Conservation (phyloP, 1,140 invertebrate species). For the Anastrepha ludens region DNA sequence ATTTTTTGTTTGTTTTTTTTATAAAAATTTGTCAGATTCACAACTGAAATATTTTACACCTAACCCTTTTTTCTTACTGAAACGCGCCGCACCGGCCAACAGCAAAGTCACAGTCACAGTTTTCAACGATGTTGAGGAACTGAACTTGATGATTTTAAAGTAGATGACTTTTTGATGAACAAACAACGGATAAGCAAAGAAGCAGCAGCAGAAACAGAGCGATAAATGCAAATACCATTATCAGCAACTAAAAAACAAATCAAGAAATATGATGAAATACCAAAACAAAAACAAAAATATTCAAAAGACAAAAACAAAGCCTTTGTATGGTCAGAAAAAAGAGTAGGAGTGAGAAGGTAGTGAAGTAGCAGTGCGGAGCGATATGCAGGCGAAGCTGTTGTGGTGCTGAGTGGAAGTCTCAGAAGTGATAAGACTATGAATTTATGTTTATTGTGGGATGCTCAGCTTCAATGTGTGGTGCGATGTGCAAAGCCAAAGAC, state of each 20-base stretch:
- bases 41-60: background rate
- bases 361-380: background rate
- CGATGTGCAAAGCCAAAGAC: slow-evolving; percentile 45
- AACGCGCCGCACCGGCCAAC: background rate
- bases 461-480: slow-evolving; percentile 42
- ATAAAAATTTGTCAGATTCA: background rate
- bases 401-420: slow-evolving; percentile 32
- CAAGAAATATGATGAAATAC: background rate
- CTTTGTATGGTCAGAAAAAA: background rate
- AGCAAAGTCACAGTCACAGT: slow-evolving; percentile 59
- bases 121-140: background rate
- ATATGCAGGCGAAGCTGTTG: background rate
- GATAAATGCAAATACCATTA: slow-evolving; percentile 33
- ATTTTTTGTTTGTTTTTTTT: background rate
- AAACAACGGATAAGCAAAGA: background rate
- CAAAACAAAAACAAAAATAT: background rate
- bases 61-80: background rate
- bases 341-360: background rate
- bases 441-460: background rate
- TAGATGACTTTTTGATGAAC: slow-evolving; percentile 29
- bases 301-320: background rate
- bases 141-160: background rate
- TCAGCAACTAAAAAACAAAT: slow-evolving; percentile 1
- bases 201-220: background rate
- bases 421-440: background rate